Base-by-base conservation (phyloP, 2,888 invertebrate species). In the Oxytorus armatus region DNA sequence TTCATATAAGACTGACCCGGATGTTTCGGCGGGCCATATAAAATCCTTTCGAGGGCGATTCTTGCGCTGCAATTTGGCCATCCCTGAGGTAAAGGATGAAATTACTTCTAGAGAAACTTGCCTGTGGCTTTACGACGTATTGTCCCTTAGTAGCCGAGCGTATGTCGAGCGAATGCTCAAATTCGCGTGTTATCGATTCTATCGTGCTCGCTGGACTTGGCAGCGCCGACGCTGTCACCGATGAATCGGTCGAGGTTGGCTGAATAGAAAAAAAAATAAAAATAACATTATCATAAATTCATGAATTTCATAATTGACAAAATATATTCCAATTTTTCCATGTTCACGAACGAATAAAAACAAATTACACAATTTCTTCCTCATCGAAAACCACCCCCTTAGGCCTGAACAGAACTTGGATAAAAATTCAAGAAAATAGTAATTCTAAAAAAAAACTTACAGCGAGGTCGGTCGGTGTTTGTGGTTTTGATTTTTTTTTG, bases 151-250 rank as follows among this genome's bases (percentile, higher is more conserved):
- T 93, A 10, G 94, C 94, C 78, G 94, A 94, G 80, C 93, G 93
- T 81, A 95, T 93, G 87, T 95, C 95, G 70, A 97, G 94, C 25
- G 96, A 96, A 91, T 96, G 96, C 90, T 97, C 97, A 87, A 97
- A 95, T 92, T 97, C 97, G 89, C 95, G 93, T 1, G 96, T 96
- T 79, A 96, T 93, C 0, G 95, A 96, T 90, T 96, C 96, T 82
- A 96, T 96, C 55, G 96, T 96, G 91, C 95, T 96, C 61, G 96
- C 96, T 18, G 96, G 96, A 89, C 96, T 96, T 69, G 95, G 95
- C 85, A 96, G 92, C 29, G 95, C 93, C 86, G 93, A 92, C 74
- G 93, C 93, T 77, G 92, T 92, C 81, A 92, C 86, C 3, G 92
- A 88, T 78, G 89, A 91, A 69, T 92, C 91, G 18, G 86, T 83